Evolutionary conservation across 1,140 invertebrate species (phyloP), one percentile per base, ranked within the genome.

Genomic region (Pseudobourletiella spinata): DNA sequence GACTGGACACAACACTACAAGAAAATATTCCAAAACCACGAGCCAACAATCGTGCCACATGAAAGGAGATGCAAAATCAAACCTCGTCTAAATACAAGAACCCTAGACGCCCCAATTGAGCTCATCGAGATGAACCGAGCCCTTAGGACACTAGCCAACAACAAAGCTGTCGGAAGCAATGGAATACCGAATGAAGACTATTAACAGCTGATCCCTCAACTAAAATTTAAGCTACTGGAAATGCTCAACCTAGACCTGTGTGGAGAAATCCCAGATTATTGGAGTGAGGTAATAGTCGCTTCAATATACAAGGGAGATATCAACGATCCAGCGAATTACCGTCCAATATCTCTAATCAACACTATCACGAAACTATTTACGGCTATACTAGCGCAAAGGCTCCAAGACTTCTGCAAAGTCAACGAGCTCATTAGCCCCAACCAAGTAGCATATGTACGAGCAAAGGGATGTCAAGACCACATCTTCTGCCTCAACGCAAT

Each of bases 141-240:
- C 16, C 60, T 71, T 35, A 57, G 62, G 18, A 52, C 60, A 3
- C 42, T 70, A 32, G 59, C 64, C 28, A 64, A 57, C 30, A 61
- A 63, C 43, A 68, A 67, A 50, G 61, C 69, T 1, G 61, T 63
- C 3, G 69, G 67, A 51, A 32, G 26, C n/a, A 68, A 72, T 61
- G 63, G 57, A 20, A 67, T 71, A 20, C 20, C 46, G 1, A 57
- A 54, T 26, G 67, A 70, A 39, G n/a, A 65, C 14, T 56, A 63
- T 48, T 69, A 71, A 66, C 22, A 39, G 0, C 25, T 52, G 1
- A 52, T 22, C 15, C 11, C n/a, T 3, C 2, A 18, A 1, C 3
- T 35, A 15, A 20, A 25, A 54, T 16, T 29, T 4, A 3, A n/a
- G 2, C 32, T 64, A 2, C 26, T 59, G 0, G 39, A 59, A 11